Base-by-base conservation (phyloP, 2,888 invertebrate species). In the Antitype chi region DNA sequence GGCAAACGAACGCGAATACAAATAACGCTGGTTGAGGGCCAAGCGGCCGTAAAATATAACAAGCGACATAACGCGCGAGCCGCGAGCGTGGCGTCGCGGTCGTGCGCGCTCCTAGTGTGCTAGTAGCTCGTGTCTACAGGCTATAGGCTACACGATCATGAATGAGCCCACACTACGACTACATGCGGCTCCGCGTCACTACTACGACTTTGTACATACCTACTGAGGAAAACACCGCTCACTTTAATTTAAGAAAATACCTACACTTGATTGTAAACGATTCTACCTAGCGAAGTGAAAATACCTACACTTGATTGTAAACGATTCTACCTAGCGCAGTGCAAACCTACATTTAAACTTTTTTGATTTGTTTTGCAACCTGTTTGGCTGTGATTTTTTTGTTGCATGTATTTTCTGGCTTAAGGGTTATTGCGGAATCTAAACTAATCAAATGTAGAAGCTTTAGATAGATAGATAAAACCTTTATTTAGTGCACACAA, bases 1-100 rank as follows among this genome's bases (percentile, higher is more conserved):
- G 84, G 87, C 86, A 82, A 85, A 76, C 70, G 76, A 80, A 66
- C 59, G 74, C 59, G 72, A 87, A 78, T 84, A 86, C 80, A 87
- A 87, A 87, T 86, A 87, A 82, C 77, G 55, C 76, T 82, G 77
- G 82, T 82, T 28, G 74, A 62, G 63, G 77, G 82, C 78, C 87
- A 84, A 85, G 73, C 79, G 70, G 52, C 69, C 64, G 60, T 63
- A 67, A 81, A 70, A 75, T 47, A 78, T 75, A 73, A 73, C 75
- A 64, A 83, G 77, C 74, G 28, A 15, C 25, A 23, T 15, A 23
- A 15, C 23, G 25, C 43, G 74, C 52, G n/a, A 0, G 55, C 17
- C 5, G 20, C 64, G 17, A 23, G 63, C 49, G 43, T 47, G 43
- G 47, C 43, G 43, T 47, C 43, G 43, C 59, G 74, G 53, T 3